Evolutionary conservation across 2,113 vertebrate genomes (phyloP).

Genomic region (Ptychochromis oligacanthus): DNA sequence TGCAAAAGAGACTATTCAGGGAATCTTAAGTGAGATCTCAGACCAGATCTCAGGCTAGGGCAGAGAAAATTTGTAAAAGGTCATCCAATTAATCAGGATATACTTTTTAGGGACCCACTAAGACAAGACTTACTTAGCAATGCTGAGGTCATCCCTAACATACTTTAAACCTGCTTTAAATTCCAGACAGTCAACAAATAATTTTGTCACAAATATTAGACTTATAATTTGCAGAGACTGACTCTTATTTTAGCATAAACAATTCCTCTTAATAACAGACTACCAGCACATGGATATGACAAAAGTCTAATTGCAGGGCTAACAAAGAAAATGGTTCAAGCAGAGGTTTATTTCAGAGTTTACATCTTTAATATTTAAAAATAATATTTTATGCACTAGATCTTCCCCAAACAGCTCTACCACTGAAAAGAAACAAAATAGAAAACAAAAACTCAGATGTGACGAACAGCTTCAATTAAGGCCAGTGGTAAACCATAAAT

Average conservation of each 20-base stretch:
- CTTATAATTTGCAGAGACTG: not conserved
- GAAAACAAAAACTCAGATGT: too few relatives aligned
- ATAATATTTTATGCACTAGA: too few relatives aligned
- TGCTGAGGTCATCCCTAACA: not conserved
- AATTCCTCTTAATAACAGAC: too few relatives aligned
- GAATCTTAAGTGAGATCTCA: conserved; percentile 42
- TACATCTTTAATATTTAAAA: too few relatives aligned
- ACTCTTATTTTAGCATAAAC: not conserved
- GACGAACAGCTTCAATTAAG: too few relatives aligned
- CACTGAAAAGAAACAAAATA: too few relatives aligned
- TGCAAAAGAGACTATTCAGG: conserved; percentile 36
- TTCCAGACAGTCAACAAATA: not conserved
- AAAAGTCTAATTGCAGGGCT: not conserved
- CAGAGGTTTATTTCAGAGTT: conserved; percentile 3
- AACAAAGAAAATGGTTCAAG: not conserved
- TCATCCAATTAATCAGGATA: not conserved
- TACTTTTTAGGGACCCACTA: not conserved
- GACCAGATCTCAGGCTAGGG: conserved; percentile 6
- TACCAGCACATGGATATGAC: rapidly evolving
- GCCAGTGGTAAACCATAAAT: conserved; percentile 58
- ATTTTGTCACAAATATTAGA: not conserved
- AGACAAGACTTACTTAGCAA: not conserved
- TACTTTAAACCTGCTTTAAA: too few relatives aligned
- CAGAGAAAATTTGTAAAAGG: not conserved
- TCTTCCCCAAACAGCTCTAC: too few relatives aligned